Evolutionary conservation across 2,797 vertebrate species (phyloP).

Genomic region (Bryconaethiops microstoma): DNA sequence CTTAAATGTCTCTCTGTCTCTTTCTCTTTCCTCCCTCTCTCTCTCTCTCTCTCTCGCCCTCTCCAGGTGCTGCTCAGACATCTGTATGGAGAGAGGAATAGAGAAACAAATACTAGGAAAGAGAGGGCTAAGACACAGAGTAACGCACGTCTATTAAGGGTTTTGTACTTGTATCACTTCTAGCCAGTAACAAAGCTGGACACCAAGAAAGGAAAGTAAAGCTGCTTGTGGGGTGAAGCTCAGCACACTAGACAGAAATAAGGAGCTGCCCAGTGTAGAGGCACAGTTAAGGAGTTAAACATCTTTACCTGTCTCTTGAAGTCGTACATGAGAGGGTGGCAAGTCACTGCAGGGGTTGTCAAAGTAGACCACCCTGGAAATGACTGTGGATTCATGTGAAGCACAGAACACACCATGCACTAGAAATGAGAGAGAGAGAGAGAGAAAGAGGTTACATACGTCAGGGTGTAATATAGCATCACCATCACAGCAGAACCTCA

Average conservation of each 20-base stretch:
- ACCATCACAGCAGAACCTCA: neutral
- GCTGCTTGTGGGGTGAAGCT: neutral
- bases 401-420: neutral
- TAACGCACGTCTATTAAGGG: neutral
- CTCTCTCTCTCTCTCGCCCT: constrained; percentile 10
- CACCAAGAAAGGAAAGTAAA: neutral
- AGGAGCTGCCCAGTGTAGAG: neutral
- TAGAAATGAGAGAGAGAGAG: constrained; percentile 1
- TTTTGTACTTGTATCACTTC: neutral
- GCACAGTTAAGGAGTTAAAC: neutral
- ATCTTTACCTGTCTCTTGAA: neutral
- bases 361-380: neutral
- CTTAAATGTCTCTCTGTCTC: constrained; percentile 12
- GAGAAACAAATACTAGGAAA: neutral
- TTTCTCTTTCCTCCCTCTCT: neutral
- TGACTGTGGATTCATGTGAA: neutral
- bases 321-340: neutral
- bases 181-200: neutral
- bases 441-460: neutral
- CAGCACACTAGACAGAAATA: neutral
- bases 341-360: neutral
- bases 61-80: constrained; percentile 33
- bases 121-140: neutral
- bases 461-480: neutral
- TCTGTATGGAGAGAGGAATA: constrained; percentile 28